Conservation (phyloP, 2,888 invertebrate species). For the Acanthosepion pharaonis region DNA sequence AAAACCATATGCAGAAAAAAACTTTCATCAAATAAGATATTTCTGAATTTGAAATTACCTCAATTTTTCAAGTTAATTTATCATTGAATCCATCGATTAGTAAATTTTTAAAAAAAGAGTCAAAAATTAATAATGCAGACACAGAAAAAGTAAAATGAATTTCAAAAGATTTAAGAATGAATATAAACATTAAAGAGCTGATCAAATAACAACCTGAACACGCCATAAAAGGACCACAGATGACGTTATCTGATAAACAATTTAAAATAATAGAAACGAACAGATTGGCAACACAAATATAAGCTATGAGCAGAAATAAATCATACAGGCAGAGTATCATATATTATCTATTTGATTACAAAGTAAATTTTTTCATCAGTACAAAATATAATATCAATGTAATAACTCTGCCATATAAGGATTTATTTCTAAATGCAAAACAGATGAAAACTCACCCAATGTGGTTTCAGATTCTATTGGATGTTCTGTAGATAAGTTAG, state of each 20-base stretch:
- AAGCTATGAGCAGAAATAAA: background rate
- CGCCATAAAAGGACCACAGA: background rate
- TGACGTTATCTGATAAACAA: background rate
- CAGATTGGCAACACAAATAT: slow-evolving; percentile 18
- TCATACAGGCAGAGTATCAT: background rate
- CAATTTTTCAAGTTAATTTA: too few relatives aligned
- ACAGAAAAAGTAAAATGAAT: background rate
- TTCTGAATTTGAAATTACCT: too few relatives aligned
- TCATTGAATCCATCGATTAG: background rate
- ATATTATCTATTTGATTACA: background rate
- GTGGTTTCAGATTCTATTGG: background rate
- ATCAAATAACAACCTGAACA: background rate
- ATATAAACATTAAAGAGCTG: background rate
- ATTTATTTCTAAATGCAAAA: background rate
- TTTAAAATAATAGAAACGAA: background rate
- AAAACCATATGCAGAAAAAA: background rate
- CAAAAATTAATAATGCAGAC: background rate
- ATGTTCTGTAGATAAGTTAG: background rate
- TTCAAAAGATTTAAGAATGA: background rate
- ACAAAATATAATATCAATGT: too few relatives aligned
- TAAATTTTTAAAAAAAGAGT: background rate
- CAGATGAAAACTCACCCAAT: background rate
- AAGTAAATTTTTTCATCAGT: background rate
- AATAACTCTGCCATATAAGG: background rate
- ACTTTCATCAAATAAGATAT: background rate